These are phyloP conservation scores for Ophion ventricosus DNA, from an alignment of 2,888 invertebrate genomes.

Conservation along the genomic window DNA sequence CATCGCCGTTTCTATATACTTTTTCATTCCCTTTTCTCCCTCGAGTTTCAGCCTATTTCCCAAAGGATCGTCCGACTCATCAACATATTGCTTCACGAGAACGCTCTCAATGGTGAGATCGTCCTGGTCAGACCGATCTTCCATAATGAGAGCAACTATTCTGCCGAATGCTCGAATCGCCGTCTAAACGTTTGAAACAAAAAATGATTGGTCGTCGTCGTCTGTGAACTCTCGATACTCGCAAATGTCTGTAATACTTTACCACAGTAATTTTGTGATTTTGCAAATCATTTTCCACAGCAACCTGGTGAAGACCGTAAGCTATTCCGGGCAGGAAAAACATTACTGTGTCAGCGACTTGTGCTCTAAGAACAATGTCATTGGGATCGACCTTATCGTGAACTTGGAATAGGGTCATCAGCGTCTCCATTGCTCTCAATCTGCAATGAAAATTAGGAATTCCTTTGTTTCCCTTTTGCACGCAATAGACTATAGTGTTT, in stretches of 20 bases:
- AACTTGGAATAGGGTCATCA: conserved; percentile 87
- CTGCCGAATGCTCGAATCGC: conserved; percentile 83
- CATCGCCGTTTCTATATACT: conserved; percentile 80
- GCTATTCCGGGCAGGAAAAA: conserved; percentile 88
- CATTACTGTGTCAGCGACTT: conserved; percentile 86
- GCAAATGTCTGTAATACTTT: conserved; percentile 68
- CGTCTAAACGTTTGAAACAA: conserved; percentile 76
- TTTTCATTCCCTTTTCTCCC: conserved; percentile 78
- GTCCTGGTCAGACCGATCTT: conserved; percentile 76
- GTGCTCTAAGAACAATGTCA: conserved; percentile 84
- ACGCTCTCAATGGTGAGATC: conserved; percentile 30
- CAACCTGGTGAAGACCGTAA: conserved; percentile 86
- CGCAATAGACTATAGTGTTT: not conserved
- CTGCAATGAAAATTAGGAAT: conserved; percentile 75
- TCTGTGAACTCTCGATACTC: not conserved
- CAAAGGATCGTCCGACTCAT: conserved; percentile 70
- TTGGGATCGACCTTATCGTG: conserved; percentile 84
- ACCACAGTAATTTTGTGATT: conserved; percentile 87
- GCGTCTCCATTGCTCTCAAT: conserved; percentile 85
- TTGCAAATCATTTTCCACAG: conserved; percentile 85
- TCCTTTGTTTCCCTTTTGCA: not conserved
- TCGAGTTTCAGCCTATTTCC: conserved; percentile 71
- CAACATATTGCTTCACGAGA: conserved; percentile 68
- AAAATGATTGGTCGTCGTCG: not conserved
- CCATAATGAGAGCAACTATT: conserved; percentile 83